These are phyloP conservation scores for Labrus mixtus DNA, from an alignment of 2,113 vertebrate genomes.

Conservation along the genomic window DNA sequence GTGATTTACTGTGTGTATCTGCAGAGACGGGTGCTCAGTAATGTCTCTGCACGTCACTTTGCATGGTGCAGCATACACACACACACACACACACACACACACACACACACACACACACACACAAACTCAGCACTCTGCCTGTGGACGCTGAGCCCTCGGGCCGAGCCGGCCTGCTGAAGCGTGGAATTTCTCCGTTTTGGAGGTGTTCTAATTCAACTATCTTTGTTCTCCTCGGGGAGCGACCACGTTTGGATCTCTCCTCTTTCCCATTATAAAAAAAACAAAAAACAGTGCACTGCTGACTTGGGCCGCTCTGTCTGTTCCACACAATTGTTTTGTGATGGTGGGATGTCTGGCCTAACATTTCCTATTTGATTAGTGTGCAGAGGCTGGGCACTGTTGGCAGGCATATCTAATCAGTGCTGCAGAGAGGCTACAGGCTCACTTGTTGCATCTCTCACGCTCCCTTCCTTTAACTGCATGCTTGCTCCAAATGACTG, in stretches of 20 bases:
- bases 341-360: conserved; percentile 74
- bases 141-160: conserved; percentile 67
- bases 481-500: conserved; percentile 25
- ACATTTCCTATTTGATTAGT: conserved; percentile 82
- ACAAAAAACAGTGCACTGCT: conserved; percentile 62
- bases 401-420: conserved; percentile 79
- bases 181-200: conserved; percentile 74
- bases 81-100: conserved; percentile 19
- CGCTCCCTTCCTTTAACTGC: conserved; percentile 26
- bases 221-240: conserved; percentile 63
- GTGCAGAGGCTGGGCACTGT: conserved; percentile 69
- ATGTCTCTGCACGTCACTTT: conserved; percentile 47
- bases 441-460: conserved; percentile 79
- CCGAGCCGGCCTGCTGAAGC: conserved; percentile 64
- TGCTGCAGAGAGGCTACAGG: conserved; percentile 40
- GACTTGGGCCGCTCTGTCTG: conserved; percentile 63
- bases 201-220: conserved; percentile 76
- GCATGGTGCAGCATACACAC: conserved; percentile 32
- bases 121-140: conserved; percentile 38
- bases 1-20: conserved; percentile 53
- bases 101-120: conserved; percentile 31
- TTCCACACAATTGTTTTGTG: conserved; percentile 76
- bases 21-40: conserved; percentile 39
- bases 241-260: conserved; percentile 51
- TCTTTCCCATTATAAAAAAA: not conserved